phyloP scores from a whole-genome alignment of 2,797 vertebrate genomes.

The Babyrousa celebensis region DNA sequence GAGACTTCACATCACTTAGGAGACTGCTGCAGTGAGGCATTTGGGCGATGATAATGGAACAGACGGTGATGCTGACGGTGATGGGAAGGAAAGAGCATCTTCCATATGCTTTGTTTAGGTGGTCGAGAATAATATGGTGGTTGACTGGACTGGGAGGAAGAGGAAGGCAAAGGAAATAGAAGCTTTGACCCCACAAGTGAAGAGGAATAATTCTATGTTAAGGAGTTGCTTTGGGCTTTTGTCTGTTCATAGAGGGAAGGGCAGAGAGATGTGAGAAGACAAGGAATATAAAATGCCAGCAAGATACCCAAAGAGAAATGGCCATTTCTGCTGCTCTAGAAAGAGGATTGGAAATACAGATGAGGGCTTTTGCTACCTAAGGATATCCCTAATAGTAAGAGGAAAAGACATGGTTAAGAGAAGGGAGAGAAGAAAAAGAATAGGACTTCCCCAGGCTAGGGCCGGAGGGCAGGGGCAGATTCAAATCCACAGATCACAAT shows the following conservation, averaged over 20 bases:
- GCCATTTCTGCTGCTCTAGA: neutral
- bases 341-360: neutral
- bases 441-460: neutral
- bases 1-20: no score
- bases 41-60: neutral
- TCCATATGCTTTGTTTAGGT: neutral
- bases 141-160: neutral
- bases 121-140: neutral
- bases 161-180: neutral
- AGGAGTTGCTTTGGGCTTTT: neutral
- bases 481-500: neutral
- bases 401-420: neutral
- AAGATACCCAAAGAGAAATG: neutral
- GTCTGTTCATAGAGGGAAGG: neutral
- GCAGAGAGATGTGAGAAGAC: neutral
- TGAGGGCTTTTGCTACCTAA: neutral
- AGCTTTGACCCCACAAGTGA: neutral
- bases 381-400: neutral
- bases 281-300: neutral
- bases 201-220: neutral
- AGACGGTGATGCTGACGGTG: neutral
- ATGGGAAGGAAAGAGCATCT: neutral
- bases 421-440: slow-evolving; percentile 1
- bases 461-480: neutral
- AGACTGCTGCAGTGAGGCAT: neutral